Conservation (phyloP, 2,113 vertebrate species). For the Menura novaehollandiae region DNA sequence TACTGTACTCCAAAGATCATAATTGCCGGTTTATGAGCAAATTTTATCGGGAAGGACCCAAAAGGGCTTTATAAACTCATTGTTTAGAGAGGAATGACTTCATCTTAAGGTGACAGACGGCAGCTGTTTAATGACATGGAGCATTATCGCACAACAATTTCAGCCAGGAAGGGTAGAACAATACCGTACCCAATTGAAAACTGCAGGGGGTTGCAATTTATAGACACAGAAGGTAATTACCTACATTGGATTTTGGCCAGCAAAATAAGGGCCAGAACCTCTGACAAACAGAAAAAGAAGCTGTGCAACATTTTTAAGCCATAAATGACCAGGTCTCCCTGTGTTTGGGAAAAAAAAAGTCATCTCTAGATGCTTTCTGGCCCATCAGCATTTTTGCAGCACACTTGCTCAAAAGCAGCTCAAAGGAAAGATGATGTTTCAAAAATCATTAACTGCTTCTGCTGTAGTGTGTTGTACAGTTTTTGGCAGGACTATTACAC, state of each 20-base stretch:
- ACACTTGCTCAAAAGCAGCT: not conserved
- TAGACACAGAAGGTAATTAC: constrained; percentile 56
- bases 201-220: constrained; percentile 47
- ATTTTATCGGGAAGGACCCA: constrained; percentile 41
- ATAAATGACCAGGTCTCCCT: not conserved
- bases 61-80: constrained; percentile 40
- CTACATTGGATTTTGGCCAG: constrained; percentile 45
- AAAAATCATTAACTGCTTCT: not conserved
- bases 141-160: constrained; percentile 27
- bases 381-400: not conserved
- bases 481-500: not conserved
- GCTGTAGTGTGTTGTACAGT: not conserved
- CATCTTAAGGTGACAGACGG: constrained; percentile 52
- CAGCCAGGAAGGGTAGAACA: constrained; percentile 49
- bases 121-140: constrained; percentile 63
- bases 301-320: not conserved
- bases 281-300: not conserved
- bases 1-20: not conserved
- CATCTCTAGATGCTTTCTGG: not conserved
- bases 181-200: constrained; percentile 29
- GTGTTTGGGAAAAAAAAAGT: not conserved
- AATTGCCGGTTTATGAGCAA: constrained; percentile 25
- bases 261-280: constrained; percentile 3
- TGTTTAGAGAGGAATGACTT: constrained; percentile 47
- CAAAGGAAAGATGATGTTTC: not conserved